Percentiles rank a stretch among this genome's conserved stretches.
Evolutionary conservation across 2,888 invertebrate genomes (phyloP).

Genomic region (Hydrotaea cyrtoneurina): DNA sequence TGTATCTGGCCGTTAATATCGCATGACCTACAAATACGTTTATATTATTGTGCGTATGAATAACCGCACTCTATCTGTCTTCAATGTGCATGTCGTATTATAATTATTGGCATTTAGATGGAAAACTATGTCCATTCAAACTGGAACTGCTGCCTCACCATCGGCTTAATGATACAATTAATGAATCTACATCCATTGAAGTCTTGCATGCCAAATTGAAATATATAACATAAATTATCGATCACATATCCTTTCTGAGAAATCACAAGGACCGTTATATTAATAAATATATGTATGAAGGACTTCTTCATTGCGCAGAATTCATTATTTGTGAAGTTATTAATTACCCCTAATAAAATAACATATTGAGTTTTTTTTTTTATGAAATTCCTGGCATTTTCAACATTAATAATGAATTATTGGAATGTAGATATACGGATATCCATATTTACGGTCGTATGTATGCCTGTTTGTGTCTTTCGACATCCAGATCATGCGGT

Average conservation of each 20-base stretch:
- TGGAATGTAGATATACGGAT: background rate
- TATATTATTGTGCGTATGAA: too few species aligned
- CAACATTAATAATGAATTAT: background rate
- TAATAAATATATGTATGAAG: background rate
- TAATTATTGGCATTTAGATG: too few species aligned
- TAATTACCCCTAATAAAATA: conserved; percentile 24
- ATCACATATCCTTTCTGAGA: background rate
- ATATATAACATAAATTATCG: background rate
- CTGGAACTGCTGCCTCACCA: background rate
- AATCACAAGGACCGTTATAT: background rate
- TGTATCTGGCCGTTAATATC: too few species aligned
- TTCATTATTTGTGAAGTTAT: conserved; percentile 9
- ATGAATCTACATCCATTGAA: background rate
- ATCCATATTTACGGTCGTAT: background rate
- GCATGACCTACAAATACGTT: too few species aligned
- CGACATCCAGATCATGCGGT: background rate
- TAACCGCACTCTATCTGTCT: too few species aligned
- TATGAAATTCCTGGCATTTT: conserved; percentile 21
- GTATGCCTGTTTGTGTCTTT: background rate
- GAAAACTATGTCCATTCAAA: background rate
- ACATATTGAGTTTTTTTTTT: conserved; percentile 21
- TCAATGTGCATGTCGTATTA: too few species aligned
- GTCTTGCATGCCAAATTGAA: background rate
- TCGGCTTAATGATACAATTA: background rate
- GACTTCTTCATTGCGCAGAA: background rate